Base-by-base conservation (phyloP, 2,113 vertebrate genomes). In the Catagonus wagneri region DNA sequence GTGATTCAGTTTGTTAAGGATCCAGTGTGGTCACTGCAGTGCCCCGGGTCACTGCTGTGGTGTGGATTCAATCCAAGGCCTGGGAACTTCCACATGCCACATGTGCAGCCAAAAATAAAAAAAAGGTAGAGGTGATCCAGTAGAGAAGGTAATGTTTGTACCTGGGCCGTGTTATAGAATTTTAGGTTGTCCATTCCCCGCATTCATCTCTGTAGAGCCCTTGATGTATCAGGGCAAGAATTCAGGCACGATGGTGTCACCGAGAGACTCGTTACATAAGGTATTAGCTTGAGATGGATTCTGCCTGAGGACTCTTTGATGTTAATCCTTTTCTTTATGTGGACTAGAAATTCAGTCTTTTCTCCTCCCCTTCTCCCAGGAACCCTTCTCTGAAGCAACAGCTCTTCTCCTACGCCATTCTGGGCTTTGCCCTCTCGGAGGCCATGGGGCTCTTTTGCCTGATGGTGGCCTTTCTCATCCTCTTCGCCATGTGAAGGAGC, bases 401-500 rank as follows among this genome's bases (percentile, higher is more conserved):
- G 97, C 98, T 99, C 32, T 99, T 99, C 97, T 99, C 98, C 93
- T 99, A 99, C 5, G 98, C 98, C 94, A 99, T 99, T 97, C 79
- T 99, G 98, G 98, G 99, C 60, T 99, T 99, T 52, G 98, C 99
- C 65, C 98, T 99, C n/a, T 99, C 98, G 0, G 98, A 99, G 96
- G 99, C 98, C 97, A 99, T 99, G 99, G 98, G 98, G 95, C 98
- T 99, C 25, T 98, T 99, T 96, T 99, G 98, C 97, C 98, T 99
- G 92, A 99, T 99, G 99, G 98, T 99, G 96, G 98, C 99, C 97
- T 99, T 99, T 98, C 98, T 99, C 94, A 98, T 99, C 98, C 98
- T 99, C 96, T 99, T 99, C 22, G 98, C 98, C 97, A 98, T 99
- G 99, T 99, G 98, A 99, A 39, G 5, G 72, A 97, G 83, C 78